These are phyloP conservation scores for Grammomys surdaster DNA, from an alignment of 2,113 vertebrate genomes.

Conservation along the genomic window DNA sequence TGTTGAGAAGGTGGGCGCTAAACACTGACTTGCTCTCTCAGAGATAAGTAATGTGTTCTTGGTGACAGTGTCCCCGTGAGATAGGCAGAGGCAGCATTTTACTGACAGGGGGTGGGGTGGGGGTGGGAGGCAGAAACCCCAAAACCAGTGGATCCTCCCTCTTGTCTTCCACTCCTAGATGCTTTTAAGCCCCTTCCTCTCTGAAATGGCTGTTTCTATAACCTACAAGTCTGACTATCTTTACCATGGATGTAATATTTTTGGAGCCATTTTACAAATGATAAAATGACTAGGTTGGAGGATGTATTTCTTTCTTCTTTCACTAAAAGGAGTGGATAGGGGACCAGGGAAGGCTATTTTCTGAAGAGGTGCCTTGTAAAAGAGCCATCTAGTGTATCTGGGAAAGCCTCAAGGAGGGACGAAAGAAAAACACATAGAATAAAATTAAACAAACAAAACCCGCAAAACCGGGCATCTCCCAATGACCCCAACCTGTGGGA, in stretches of 20 bases:
- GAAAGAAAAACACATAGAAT: slow-evolving; percentile 67
- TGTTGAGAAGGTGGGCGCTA: background rate
- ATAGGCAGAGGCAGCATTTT: slow-evolving; percentile 25
- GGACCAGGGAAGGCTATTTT: slow-evolving; percentile 78
- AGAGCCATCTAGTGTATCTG: slow-evolving; percentile 57
- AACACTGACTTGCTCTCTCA: background rate
- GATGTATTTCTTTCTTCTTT: background rate
- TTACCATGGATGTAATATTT: slow-evolving; percentile 62
- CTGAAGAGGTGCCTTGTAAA: slow-evolving; percentile 73
- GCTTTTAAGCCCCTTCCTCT: slow-evolving; percentile 28
- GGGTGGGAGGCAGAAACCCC: background rate
- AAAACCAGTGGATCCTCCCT: background rate
- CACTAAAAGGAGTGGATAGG: background rate
- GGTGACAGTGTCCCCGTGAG: slow-evolving; percentile 14
- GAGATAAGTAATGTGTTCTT: background rate
- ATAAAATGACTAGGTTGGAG: background rate
- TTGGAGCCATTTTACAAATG: slow-evolving; percentile 62
- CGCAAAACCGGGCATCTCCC: slow-evolving; percentile 86
- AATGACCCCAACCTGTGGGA: slow-evolving; percentile 83
- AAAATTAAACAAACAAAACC: slow-evolving; percentile 84
- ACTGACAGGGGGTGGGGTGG: background rate
- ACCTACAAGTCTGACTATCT: slow-evolving; percentile 17
- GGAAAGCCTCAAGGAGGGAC: slow-evolving; percentile 75
- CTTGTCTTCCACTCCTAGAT: background rate
- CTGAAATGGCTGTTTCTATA: slow-evolving; percentile 61